Conservation (phyloP, 1,140 invertebrate species). For the Drosophila pandora region DNA sequence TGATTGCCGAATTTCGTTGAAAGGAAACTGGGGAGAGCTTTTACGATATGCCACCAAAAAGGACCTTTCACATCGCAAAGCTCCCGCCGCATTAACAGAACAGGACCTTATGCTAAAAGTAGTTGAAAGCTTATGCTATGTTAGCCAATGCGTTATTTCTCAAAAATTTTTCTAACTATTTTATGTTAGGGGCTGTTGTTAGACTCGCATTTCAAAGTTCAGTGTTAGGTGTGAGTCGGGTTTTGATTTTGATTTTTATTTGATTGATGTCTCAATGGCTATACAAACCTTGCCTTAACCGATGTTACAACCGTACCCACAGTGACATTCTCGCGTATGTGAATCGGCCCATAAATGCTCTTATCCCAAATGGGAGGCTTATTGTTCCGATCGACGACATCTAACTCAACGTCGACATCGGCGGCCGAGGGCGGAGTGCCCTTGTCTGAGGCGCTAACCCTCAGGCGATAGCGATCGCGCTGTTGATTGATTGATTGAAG, state of each 20-base stretch:
- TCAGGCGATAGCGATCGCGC: conserved; percentile 97
- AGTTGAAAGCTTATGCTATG: conserved; percentile 49
- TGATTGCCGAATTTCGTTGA: conserved; percentile 9
- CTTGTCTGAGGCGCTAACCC: conserved; percentile 96
- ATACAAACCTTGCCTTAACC: conserved; percentile 98
- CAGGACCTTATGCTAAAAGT: conserved; percentile 45
- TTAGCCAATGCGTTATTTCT: conserved; percentile 55
- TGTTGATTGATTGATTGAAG: conserved; percentile 85
- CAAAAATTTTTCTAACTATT: conserved; percentile 46
- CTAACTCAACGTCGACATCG: conserved; percentile 97
- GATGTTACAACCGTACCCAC: conserved; percentile 98
- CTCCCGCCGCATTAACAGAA: conserved; percentile 13
- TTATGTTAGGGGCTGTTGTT: conserved; percentile 69
- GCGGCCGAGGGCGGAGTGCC: conserved; percentile 94
- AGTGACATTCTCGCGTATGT: conserved; percentile 98
- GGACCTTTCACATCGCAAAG: conserved; percentile 16
- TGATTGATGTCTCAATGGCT: conserved; percentile 45
- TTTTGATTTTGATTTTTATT: background rate
- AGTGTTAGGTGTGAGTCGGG: conserved; percentile 35
- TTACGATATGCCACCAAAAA: conserved; percentile 48
- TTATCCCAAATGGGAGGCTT: conserved; percentile 98
- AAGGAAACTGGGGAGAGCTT: conserved; percentile 28
- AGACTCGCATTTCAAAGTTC: conserved; percentile 59
- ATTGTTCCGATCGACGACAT: conserved; percentile 98
- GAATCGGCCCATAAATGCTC: conserved; percentile 96